These are phyloP conservation scores for Dysidea cf. avara DNA, from an alignment of 37 sponge, comb jelly and placozoan genomes.

Conservation along the genomic window DNA sequence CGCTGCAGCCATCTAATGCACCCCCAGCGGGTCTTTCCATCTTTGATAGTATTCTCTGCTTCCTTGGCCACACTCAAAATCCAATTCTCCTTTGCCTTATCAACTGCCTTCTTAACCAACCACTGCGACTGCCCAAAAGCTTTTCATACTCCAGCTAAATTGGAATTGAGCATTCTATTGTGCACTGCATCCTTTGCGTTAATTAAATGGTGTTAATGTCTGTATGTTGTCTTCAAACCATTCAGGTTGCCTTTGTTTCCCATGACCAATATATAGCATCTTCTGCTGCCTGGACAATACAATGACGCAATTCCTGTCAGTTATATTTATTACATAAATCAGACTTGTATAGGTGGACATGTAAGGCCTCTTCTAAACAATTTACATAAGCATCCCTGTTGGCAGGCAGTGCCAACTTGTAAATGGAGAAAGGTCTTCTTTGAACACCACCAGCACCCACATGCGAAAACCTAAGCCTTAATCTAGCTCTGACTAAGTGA, in stretches of 20 bases:
- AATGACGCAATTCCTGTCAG: background rate
- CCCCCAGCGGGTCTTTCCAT: constrained; percentile 5
- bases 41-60: constrained; percentile 9
- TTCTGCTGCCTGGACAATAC: background rate
- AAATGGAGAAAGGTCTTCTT: no score
- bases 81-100: no score
- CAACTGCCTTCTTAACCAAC: constrained; percentile 6
- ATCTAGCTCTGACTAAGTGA: constrained; percentile 26
- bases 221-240: background rate
- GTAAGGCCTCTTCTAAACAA: background rate
- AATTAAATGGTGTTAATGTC: background rate
- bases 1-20: constrained; percentile 1
- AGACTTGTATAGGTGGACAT: background rate
- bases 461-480: background rate
- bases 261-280: background rate
- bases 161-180: background rate
- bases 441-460: background rate
- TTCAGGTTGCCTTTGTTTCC: background rate
- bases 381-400: background rate
- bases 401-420: background rate
- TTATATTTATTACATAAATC: background rate
- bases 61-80: background rate
- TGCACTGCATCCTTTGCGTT: background rate
- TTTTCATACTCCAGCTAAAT: background rate
- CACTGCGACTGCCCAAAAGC: background rate